Conservation (phyloP, 2,888 invertebrate genomes). For the Tipula confusa region DNA sequence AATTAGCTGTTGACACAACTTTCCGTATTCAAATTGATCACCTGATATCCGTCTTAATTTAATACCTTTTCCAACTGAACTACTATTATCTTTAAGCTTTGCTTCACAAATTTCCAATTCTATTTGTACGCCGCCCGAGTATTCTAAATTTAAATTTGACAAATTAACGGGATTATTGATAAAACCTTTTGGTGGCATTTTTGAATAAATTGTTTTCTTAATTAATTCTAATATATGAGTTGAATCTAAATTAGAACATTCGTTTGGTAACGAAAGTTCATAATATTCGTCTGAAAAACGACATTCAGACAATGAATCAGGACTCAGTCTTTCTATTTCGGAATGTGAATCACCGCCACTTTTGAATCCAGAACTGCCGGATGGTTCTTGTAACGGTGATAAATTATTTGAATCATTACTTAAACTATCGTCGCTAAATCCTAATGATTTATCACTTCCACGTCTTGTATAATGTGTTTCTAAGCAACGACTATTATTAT, state of each 20-base stretch:
- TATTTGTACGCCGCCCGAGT: slow-evolving; percentile 80
- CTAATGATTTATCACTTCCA: slow-evolving; percentile 65
- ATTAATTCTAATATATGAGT: slow-evolving; percentile 75
- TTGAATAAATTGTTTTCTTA: slow-evolving; percentile 72
- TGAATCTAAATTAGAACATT: slow-evolving; percentile 74
- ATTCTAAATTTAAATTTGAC: slow-evolving; percentile 63
- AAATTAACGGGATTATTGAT: slow-evolving; percentile 52
- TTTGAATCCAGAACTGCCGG: slow-evolving; percentile 59
- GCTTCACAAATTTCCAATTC: slow-evolving; percentile 76
- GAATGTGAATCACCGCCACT: slow-evolving; percentile 52
- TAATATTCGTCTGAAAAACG: slow-evolving; percentile 53
- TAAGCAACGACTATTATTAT: slow-evolving; percentile 34
- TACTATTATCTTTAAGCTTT: slow-evolving; percentile 52
- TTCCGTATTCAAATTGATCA: slow-evolving; percentile 81
- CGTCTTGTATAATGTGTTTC: slow-evolving; percentile 53
- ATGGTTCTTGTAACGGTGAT: slow-evolving; percentile 56
- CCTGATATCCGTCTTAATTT: slow-evolving; percentile 84
- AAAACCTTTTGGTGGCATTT: slow-evolving; percentile 68
- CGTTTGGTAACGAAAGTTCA: slow-evolving; percentile 73
- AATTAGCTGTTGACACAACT: slow-evolving; percentile 81
- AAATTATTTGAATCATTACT: slow-evolving; percentile 60
- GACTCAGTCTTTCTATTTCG: slow-evolving; percentile 53
- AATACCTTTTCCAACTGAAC: slow-evolving; percentile 68
- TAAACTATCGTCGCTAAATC: slow-evolving; percentile 69
- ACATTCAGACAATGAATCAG: slow-evolving; percentile 46